Evolutionary conservation across 2,797 vertebrate genomes (phyloP), one percentile per base, ranked within the genome.

Genomic region (Typhlichthys eigenmanni): DNA sequence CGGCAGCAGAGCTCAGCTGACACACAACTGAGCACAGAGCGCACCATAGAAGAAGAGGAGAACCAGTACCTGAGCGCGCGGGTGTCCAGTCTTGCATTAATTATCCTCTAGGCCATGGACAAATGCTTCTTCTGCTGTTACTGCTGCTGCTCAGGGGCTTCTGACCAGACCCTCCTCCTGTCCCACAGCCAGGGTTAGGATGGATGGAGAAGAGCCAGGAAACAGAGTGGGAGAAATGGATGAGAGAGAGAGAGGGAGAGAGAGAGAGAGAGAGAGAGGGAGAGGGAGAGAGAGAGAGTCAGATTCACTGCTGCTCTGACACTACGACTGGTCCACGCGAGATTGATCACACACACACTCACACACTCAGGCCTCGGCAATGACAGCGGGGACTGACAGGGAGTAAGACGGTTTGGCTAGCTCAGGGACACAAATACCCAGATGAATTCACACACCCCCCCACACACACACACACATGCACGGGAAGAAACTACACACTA

Each of bases 321-420:
- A 92, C 91, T 89, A 92, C 86, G 88, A 92, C 90, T 90, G 90
- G 90, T 90, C 89, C 90, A 88, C 74, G 80, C 89, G 91, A 92
- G 91, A 93, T 92, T 91, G 89, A 92, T 92, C 91, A 90, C 89
- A 91, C 82, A 80, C 80, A 69, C 64, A 66, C 62, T 63, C 8
- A 32, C 55, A 16, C 54, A 81, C 78, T 58, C 72, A 79, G 89
- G 88, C 91, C 88, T 89, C 74, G 79, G 86, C 80, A 53, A 77
- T 84, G 88, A 89, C 88, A 82, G 79, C 84, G 71, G 87, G 80
- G 66, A 78, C 86, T 78, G 82, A 83, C 82, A 77, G 79, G 74
- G 72, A 85, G 81, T 71, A 71, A 66, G 79, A 50, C 69, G 85
- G 79, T 90, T 91, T 91, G 87, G 90, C 79, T 89, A 58, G 82